A percentile compares a stretch with the other conserved stretches of the same genome.
Conservation (phyloP, 1,140 invertebrate genomes). For the Dinoponera quadriceps region DNA sequence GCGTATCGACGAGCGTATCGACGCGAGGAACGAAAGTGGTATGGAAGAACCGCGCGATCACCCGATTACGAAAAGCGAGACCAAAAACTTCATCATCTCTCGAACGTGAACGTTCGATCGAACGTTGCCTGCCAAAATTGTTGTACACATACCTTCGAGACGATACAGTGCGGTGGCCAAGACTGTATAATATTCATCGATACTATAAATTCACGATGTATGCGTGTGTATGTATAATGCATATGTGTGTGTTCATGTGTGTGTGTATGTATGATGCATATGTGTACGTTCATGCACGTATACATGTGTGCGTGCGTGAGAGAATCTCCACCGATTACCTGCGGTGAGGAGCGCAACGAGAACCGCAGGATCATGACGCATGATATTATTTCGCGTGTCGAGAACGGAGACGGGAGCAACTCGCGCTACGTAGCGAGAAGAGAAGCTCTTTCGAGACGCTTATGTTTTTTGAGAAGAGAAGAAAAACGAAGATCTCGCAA, state of each 20-base stretch:
- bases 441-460: background rate
- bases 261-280: too few relatives aligned
- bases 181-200: background rate
- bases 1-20: too few relatives aligned
- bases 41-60: background rate
- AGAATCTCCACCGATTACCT: slow-evolving; percentile 12
- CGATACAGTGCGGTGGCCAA: slow-evolving; percentile 11
- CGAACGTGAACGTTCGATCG: slow-evolving; percentile 31
- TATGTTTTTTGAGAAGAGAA: background rate
- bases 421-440: background rate
- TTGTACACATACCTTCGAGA: slow-evolving; percentile 9
- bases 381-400: background rate
- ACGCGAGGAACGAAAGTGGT: background rate
- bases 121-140: slow-evolving; percentile 37
- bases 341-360: background rate
- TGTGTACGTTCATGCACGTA: too few relatives aligned
- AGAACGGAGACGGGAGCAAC: too few relatives aligned
- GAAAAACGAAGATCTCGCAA: background rate
- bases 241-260: too few relatives aligned
- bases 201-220: background rate
- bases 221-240: background rate
- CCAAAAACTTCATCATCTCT: slow-evolving; percentile 43
- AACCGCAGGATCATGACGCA: too few relatives aligned
- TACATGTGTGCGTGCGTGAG: too few relatives aligned
- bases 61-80: slow-evolving; percentile 18